A percentile compares a stretch with the other conserved stretches of the same genome.
phyloP scores from a whole-genome alignment of 2,113 vertebrate species.

The Hippocampus guttulatus region DNA sequence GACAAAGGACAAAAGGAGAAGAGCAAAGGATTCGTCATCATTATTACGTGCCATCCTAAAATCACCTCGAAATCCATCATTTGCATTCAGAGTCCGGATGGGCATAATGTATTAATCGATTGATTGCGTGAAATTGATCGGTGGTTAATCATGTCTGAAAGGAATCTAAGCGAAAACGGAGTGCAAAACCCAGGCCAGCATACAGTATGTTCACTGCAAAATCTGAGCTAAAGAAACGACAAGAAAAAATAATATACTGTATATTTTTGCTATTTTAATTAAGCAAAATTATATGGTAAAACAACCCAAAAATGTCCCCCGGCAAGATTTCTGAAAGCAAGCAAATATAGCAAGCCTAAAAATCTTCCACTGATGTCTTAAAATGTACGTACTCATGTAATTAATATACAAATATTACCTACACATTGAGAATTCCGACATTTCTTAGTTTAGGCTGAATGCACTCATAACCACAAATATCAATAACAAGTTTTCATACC shows the following conservation, averaged over 20 bases:
- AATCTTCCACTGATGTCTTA: too few species aligned
- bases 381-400: too few species aligned
- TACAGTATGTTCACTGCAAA: background rate
- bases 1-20: conserved; percentile 52
- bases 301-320: background rate
- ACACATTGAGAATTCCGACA: too few species aligned
- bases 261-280: background rate
- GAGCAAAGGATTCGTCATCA: conserved; percentile 27
- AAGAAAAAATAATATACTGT: too few species aligned
- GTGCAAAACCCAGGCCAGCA: too few species aligned
- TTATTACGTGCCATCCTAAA: background rate
- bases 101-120: background rate
- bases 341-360: too few species aligned
- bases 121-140: background rate
- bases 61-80: background rate
- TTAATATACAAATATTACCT: too few species aligned
- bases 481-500: too few species aligned
- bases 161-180: background rate
- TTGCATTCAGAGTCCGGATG: background rate
- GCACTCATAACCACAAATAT: too few species aligned
- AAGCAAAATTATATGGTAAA: background rate
- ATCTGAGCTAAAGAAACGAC: background rate
- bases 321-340: background rate
- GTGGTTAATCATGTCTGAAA: background rate
- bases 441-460: too few species aligned